Conservation (phyloP, 2,797 vertebrate species). For the Orestias chungarensis region DNA sequence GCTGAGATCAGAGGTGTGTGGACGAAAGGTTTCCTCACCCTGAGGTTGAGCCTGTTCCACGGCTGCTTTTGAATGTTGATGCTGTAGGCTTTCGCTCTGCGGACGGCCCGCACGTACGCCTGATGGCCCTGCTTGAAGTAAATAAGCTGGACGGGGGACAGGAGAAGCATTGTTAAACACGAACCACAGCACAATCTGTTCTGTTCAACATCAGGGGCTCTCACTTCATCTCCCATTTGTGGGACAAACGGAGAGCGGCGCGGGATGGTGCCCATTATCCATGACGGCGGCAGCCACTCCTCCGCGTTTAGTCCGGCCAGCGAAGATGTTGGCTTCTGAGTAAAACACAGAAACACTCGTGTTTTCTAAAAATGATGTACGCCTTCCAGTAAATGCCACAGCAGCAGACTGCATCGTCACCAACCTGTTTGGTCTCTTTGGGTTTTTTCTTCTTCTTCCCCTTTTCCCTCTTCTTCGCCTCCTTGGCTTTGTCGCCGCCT, state of each 20-base stretch:
- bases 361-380: neutral
- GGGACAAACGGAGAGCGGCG: constrained; percentile 94
- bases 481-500: constrained; percentile 54
- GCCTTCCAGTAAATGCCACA: neutral
- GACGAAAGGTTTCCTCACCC: constrained; percentile 84
- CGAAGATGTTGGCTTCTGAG: constrained; percentile 86
- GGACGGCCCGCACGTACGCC: constrained; percentile 94
- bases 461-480: constrained; percentile 58
- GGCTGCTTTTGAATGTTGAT: constrained; percentile 97
- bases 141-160: constrained; percentile 83
- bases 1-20: too few species aligned
- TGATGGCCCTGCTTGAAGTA: constrained; percentile 99
- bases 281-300: constrained; percentile 92
- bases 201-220: neutral
- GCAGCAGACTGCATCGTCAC: constrained; percentile 12
- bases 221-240: constrained; percentile 98
- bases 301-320: constrained; percentile 88
- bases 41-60: constrained; percentile 98
- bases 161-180: neutral
- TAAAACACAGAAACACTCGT: neutral
- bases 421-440: constrained; percentile 90
- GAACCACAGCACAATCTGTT: neutral
- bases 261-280: constrained; percentile 95
- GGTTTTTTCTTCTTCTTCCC: constrained; percentile 85
- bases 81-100: constrained; percentile 92